Evolutionary conservation across 2,113 vertebrate species (phyloP), one percentile per base, ranked within the genome.

Genomic region (Aspidoscelis tigris): DNA sequence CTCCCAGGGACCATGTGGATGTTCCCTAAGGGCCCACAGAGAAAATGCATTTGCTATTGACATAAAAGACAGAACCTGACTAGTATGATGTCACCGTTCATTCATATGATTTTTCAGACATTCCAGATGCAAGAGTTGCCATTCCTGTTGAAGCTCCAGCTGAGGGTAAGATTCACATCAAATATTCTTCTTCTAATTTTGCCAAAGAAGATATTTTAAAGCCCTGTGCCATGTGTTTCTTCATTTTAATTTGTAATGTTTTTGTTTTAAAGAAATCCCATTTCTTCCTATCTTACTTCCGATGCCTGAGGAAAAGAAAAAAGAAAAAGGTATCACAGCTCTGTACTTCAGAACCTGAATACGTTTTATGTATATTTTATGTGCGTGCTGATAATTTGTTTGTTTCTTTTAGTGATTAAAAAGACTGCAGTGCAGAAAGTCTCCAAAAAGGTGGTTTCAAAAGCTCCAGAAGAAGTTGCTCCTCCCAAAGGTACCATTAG

Each of bases 111-210:
- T 87, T 94, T 93, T 43, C 89, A 99, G 97, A 98, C 92, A 93
- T 98, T 89, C 96, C 96, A 43, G 97, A 98, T 92, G 94, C 96
- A 21, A 94, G 96, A 81, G 93, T 98, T 92, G 94, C 93, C 5
- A 95, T 97, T 91, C 96, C 97, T n/a, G 84, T 95, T 81, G 94
- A 95, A 92, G 93, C 95, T 87, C 81, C 94, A 92, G 84, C 95
- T 80, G 91, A 93, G 96, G 96, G 96, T 97, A 96, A 94, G 93
- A 87, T 78, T 84, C 82, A 26, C 87, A 26, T 80, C 21, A 73
- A 74, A 18, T 7, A 11, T 65, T 26, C 50, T 14, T 1, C 50
- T 61, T 24, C 22, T 84, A 65, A 80, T 11, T 21, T 21, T 74
- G 58, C 43, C 18, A 24, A 64, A 71, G 5, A 20, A 85, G 24